A percentile compares a stretch with the other conserved stretches of the same genome.
Conservation (phyloP, 2,113 vertebrate species). For the Redunca redunca region DNA sequence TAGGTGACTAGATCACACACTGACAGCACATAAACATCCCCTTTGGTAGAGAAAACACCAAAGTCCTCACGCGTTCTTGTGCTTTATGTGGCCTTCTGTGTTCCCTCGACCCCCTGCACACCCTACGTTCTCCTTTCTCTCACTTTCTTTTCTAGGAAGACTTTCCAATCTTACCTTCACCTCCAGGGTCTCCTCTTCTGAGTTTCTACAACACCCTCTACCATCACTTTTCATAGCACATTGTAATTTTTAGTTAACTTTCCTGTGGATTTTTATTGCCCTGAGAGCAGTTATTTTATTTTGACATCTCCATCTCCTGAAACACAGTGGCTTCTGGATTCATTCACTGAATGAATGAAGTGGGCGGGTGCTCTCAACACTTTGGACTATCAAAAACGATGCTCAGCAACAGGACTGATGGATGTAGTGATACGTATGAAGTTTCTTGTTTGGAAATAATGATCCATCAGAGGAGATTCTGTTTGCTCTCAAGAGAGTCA, state of each 20-base stretch:
- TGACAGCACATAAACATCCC: background rate
- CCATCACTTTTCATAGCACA: background rate
- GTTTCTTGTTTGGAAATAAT: slow-evolving; percentile 26
- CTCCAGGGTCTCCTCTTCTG: background rate
- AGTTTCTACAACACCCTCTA: background rate
- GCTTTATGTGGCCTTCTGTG: background rate
- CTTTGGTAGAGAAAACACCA: background rate
- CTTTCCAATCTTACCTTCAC: background rate
- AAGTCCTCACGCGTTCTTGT: background rate
- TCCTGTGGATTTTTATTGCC: background rate
- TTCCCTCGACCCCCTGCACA: fast-evolving
- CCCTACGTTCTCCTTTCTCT: too few species aligned
- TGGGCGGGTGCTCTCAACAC: fast-evolving
- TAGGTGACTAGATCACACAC: background rate
- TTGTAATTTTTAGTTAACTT: background rate
- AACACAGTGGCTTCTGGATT: background rate
- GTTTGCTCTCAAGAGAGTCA: slow-evolving; percentile 20
- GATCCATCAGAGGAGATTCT: background rate
- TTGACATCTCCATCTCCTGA: background rate
- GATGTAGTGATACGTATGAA: background rate
- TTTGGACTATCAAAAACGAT: background rate
- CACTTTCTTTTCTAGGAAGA: background rate
- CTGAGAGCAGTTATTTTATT: background rate
- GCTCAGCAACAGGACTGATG: background rate
- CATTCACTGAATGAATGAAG: background rate